A percentile compares a stretch with the other conserved stretches of the same genome.
Conservation (phyloP, 2,888 invertebrate genomes). For the Eurytoma californica region DNA sequence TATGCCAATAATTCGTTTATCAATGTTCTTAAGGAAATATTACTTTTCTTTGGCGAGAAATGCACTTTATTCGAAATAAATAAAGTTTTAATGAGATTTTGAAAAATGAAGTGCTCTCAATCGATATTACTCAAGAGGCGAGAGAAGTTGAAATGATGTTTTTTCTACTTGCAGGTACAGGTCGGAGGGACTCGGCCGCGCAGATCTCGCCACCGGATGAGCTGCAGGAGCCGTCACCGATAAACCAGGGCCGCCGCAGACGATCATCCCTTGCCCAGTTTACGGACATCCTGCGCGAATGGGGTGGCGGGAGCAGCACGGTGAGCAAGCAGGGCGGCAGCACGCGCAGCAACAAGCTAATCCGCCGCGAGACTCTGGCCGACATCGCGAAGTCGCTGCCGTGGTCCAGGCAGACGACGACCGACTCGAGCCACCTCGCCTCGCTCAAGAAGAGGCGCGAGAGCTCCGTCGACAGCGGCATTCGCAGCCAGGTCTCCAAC, state of each 20-base stretch:
- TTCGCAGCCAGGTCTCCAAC: slow-evolving; percentile 81
- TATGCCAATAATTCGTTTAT: no score
- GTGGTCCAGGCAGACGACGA: slow-evolving; percentile 83
- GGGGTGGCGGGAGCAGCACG: slow-evolving; percentile 81
- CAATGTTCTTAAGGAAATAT: no score
- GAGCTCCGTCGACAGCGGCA: slow-evolving; percentile 91
- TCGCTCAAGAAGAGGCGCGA: slow-evolving; percentile 85
- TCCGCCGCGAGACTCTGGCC: slow-evolving; percentile 90
- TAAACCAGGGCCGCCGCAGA: slow-evolving; percentile 83
- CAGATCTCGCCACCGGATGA: slow-evolving; percentile 92
- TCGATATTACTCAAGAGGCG: no score
- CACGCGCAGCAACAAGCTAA: slow-evolving; percentile 75
- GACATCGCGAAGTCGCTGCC: slow-evolving; percentile 90
- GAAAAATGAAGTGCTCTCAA: background rate
- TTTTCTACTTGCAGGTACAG: slow-evolving; percentile 72
- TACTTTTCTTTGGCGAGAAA: no score
- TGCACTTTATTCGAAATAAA: no score
- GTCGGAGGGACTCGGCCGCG: slow-evolving; percentile 91
- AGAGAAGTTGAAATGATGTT: no score
- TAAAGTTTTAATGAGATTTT: background rate
- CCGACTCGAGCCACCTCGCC: slow-evolving; percentile 73
- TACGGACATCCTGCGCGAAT: slow-evolving; percentile 91
- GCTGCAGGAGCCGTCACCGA: slow-evolving; percentile 82
- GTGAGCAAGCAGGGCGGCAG: slow-evolving; percentile 60
- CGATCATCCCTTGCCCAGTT: slow-evolving; percentile 91